Evolutionary conservation across 2,113 vertebrate genomes (phyloP).

Genomic region (Varanus komodoensis): DNA sequence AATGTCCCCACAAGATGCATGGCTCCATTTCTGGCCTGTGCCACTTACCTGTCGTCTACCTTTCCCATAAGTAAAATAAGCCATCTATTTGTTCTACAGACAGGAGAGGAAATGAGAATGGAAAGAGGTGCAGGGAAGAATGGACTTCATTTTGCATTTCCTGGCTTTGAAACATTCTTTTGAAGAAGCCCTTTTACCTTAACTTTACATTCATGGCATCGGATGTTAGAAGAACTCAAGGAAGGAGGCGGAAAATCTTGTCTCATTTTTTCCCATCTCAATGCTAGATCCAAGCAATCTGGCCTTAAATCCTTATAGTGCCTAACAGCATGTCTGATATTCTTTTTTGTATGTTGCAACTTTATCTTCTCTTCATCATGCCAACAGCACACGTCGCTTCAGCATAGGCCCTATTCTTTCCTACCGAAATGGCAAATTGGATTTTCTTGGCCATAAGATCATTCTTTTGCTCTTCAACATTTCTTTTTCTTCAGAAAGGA

Average conservation of each 20-base stretch:
- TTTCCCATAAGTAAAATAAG: neutral
- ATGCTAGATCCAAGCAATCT: neutral
- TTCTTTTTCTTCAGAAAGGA: conserved; percentile 22
- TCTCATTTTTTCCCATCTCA: conserved; percentile 11
- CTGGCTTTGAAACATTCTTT: neutral
- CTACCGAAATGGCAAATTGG: conserved; percentile 50
- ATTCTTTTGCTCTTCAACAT: conserved; percentile 41
- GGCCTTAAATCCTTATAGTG: neutral
- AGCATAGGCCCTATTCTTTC: conserved; percentile 54
- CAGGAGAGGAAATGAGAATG: neutral
- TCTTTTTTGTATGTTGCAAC: conserved; percentile 36
- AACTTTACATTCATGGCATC: neutral
- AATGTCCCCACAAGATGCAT: no score
- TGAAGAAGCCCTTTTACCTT: neutral
- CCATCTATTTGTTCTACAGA: neutral
- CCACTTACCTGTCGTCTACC: neutral
- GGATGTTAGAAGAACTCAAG: neutral
- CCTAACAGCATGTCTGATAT: conserved; percentile 40
- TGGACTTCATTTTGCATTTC: neutral
- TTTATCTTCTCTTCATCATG: conserved; percentile 32
- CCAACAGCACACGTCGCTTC: conserved; percentile 42
- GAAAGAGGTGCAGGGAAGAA: neutral
- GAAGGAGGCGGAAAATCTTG: neutral
- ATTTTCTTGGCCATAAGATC: conserved; percentile 53
- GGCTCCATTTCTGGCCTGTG: neutral